Percentiles rank a stretch among this genome's conserved stretches.
Evolutionary conservation across 2,797 vertebrate genomes (phyloP).

Genomic region (Xerus rutilus): DNA sequence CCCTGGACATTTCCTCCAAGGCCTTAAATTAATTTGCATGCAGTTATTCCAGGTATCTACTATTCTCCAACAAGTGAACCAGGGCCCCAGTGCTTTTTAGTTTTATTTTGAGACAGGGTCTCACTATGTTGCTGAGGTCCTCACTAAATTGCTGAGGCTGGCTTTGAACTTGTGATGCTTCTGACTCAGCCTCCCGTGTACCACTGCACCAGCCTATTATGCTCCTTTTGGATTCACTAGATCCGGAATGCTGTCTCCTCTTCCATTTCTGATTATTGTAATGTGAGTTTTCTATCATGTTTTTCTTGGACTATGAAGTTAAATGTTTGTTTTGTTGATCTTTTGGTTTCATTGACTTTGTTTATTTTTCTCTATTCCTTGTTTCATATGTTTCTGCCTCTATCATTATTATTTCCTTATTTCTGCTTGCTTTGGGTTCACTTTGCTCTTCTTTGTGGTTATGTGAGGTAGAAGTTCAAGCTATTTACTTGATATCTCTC

Average conservation of each 20-base stretch:
- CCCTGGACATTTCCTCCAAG: rapidly evolving
- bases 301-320: not conserved
- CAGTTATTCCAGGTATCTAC: not conserved
- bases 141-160: too few relatives aligned
- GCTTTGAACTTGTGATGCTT: too few relatives aligned
- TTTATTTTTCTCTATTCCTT: not conserved
- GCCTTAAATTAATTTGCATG: rapidly evolving
- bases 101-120: too few relatives aligned
- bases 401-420: not conserved
- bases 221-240: not conserved
- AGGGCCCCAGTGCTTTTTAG: too few relatives aligned
- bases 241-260: not conserved
- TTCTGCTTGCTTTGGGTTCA: not conserved
- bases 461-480: not conserved
- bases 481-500: not conserved
- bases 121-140: too few relatives aligned
- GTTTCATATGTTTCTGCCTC: not conserved
- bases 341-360: not conserved
- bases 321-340: not conserved
- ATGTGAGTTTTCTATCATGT: not conserved
- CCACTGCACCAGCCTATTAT: too few relatives aligned
- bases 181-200: too few relatives aligned
- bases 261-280: not conserved
- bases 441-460: not conserved
- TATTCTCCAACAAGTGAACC: too few relatives aligned